phyloP scores from a whole-genome alignment of 2,113 vertebrate species.

The Willisornis vidua region DNA sequence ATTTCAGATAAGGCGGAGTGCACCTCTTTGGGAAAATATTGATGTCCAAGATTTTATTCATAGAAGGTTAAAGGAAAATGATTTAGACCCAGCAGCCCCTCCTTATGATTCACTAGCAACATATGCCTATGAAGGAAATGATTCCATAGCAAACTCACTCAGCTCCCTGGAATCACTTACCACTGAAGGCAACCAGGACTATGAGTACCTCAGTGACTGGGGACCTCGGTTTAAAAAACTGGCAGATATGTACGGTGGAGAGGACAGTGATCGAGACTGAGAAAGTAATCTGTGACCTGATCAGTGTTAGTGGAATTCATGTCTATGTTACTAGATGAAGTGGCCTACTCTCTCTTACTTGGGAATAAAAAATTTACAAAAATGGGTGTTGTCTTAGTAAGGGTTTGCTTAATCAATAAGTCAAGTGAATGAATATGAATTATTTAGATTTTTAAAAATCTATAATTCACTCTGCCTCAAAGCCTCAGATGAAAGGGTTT shows the following conservation, averaged over 20 bases:
- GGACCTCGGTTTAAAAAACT: constrained; percentile 81
- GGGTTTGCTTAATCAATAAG: constrained; percentile 71
- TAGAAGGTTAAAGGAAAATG: constrained; percentile 79
- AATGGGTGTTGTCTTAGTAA: constrained; percentile 77
- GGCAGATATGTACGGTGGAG: constrained; percentile 82
- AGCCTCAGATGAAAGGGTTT: constrained; percentile 46
- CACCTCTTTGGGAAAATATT: constrained; percentile 79
- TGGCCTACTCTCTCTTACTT: constrained; percentile 61
- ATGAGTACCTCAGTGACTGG: constrained; percentile 81
- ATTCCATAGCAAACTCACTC: constrained; percentile 80
- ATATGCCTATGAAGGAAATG: constrained; percentile 80
- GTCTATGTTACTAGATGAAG: constrained; percentile 61
- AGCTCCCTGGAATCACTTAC: constrained; percentile 80
- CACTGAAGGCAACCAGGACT: constrained; percentile 78
- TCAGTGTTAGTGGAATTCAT: constrained; percentile 40
- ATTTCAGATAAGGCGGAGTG: constrained; percentile 77
- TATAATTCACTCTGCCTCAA: constrained; percentile 64
- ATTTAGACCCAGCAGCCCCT: constrained; percentile 78
- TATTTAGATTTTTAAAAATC: neutral
- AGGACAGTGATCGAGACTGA: constrained; percentile 78
- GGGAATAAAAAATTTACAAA: constrained; percentile 40
- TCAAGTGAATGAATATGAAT: constrained; percentile 70
- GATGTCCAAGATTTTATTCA: constrained; percentile 83
- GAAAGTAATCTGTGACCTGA: constrained; percentile 44
- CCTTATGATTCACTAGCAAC: constrained; percentile 84